phyloP scores from a whole-genome alignment of 1,140 invertebrate species.

The Apis florea region DNA sequence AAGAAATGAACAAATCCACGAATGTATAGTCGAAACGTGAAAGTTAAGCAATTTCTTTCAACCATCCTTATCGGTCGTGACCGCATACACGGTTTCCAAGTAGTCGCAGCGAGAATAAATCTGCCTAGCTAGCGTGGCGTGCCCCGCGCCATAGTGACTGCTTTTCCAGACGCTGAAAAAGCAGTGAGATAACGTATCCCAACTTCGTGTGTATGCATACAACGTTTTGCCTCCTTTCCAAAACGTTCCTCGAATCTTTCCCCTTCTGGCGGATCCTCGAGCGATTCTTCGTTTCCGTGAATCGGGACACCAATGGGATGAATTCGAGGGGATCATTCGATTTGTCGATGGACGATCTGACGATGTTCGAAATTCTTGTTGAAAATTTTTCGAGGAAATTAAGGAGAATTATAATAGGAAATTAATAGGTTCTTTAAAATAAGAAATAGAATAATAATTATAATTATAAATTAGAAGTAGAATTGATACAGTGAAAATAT shows the following conservation, averaged over 20 bases:
- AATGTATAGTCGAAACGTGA: neutral
- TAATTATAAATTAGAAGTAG: too few species aligned
- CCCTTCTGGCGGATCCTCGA: neutral
- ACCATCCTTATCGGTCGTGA: constrained; percentile 41
- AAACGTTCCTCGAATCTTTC: neutral
- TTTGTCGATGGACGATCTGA: neutral
- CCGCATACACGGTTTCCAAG: constrained; percentile 43
- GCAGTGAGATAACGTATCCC: constrained; percentile 42
- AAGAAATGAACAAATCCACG: neutral
- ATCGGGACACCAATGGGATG: neutral
- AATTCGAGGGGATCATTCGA: neutral
- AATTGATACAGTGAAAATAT: too few species aligned
- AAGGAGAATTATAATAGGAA: neutral
- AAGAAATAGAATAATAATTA: too few species aligned
- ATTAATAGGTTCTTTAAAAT: too few species aligned
- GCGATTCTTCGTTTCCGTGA: neutral
- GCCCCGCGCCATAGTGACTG: constrained; percentile 7
- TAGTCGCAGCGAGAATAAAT: constrained; percentile 54
- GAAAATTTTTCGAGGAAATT: neutral
- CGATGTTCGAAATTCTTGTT: neutral
- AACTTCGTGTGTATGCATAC: constrained; percentile 18
- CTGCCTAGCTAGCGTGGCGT: constrained; percentile 23
- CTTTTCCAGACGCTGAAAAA: constrained; percentile 62
- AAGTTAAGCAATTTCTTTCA: constrained; percentile 35
- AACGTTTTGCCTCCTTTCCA: constrained; percentile 1